Conservation (phyloP, 2,797 vertebrate species). For the Poeciliopsis gracilis region DNA sequence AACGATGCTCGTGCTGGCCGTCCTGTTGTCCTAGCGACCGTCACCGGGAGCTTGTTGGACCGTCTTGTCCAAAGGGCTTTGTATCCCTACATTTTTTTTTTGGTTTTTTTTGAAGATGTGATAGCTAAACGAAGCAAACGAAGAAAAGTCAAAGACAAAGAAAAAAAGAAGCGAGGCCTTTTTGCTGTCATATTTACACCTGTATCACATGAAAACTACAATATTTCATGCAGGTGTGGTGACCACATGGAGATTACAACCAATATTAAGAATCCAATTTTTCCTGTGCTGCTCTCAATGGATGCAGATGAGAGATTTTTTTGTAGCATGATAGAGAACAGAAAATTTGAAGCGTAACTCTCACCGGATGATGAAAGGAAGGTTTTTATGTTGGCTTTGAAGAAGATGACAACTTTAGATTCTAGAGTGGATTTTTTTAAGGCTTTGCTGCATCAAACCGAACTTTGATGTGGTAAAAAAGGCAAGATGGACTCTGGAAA, state of each 20-base stretch:
- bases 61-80: constrained; percentile 65
- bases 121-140: constrained; percentile 34
- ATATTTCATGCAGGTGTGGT: constrained; percentile 47
- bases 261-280: constrained; percentile 32
- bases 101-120: constrained; percentile 33
- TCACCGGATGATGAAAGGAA: constrained; percentile 27
- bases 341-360: constrained; percentile 36
- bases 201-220: constrained; percentile 38
- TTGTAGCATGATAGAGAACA: constrained; percentile 58
- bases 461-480: constrained; percentile 50
- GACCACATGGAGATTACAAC: constrained; percentile 37
- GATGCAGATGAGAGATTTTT: constrained; percentile 29
- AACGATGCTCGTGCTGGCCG: constrained; percentile 83
- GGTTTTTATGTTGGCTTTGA: constrained; percentile 24
- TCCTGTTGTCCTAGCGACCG: constrained; percentile 89
- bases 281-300: constrained; percentile 33
- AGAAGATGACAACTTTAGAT: constrained; percentile 28
- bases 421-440: constrained; percentile 38
- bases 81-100: constrained; percentile 30
- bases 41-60: constrained; percentile 49
- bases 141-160: constrained; percentile 24
- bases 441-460: constrained; percentile 40
- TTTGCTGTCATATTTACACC: constrained; percentile 61
- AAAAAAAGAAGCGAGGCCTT: constrained; percentile 62
- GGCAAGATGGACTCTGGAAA: constrained; percentile 42